These are phyloP conservation scores for Gila orcuttii DNA, from an alignment of 2,113 vertebrate species.

Conservation along the genomic window DNA sequence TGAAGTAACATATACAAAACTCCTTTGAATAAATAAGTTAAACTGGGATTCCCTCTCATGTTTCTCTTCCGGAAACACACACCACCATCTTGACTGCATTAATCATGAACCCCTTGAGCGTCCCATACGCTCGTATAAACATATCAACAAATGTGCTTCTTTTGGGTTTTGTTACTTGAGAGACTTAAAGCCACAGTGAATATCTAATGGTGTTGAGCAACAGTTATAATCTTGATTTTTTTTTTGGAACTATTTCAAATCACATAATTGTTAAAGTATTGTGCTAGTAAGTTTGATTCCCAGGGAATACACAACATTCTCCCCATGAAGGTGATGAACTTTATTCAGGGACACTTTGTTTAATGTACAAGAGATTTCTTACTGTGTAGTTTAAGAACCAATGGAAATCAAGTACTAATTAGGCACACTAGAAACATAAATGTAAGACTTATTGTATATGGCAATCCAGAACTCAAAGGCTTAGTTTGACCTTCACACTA, in stretches of 20 bases:
- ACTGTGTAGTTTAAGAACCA: background rate
- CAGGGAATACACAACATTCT: background rate
- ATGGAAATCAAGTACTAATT: constrained; percentile 21
- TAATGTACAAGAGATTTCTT: background rate
- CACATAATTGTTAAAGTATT: background rate
- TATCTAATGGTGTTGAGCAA: background rate
- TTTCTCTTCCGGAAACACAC: too few species aligned
- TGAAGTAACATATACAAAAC: too few species aligned
- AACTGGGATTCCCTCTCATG: too few species aligned
- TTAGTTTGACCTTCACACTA: constrained; percentile 56
- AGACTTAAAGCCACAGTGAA: background rate
- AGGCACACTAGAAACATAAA: constrained; percentile 13
- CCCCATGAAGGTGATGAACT: background rate
- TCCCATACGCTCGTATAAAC: too few species aligned
- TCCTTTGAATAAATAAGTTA: too few species aligned
- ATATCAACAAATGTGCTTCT: background rate
- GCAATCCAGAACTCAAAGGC: constrained; percentile 53
- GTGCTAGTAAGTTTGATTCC: background rate
- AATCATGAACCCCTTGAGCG: too few species aligned
- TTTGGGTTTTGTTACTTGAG: background rate
- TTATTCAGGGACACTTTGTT: background rate
- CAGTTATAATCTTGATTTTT: background rate
- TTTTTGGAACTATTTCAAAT: background rate
- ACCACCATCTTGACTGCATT: too few species aligned
- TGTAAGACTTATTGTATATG: constrained; percentile 46